Evolutionary conservation across 2,113 vertebrate species (phyloP).

Genomic region (Phylloscopus trochilus): DNA sequence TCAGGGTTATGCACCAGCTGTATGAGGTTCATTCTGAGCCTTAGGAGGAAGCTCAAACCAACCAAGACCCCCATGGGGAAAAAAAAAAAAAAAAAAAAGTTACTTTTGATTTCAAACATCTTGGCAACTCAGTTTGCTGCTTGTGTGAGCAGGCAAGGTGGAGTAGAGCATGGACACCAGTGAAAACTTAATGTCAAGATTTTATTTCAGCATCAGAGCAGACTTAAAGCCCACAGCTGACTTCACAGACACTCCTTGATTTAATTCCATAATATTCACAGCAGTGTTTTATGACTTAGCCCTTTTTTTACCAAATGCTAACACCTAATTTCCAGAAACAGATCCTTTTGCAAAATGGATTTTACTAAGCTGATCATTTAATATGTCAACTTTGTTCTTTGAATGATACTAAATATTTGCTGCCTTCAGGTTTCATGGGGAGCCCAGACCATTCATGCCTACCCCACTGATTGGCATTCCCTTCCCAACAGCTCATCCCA

Average conservation of each 20-base stretch:
- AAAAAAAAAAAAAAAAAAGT: background rate
- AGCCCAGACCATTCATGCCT: background rate
- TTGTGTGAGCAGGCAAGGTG: background rate
- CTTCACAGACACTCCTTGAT: background rate
- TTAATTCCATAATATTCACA: background rate
- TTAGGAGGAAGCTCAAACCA: background rate
- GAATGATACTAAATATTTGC: background rate
- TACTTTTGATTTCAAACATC: background rate
- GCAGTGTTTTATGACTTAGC: background rate
- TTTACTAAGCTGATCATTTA: background rate
- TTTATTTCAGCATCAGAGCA: background rate
- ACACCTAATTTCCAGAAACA: background rate
- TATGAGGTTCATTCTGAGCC: background rate
- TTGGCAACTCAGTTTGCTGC: background rate
- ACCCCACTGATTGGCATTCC: background rate
- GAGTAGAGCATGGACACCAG: fast-evolving
- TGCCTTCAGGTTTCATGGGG: background rate
- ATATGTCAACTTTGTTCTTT: background rate
- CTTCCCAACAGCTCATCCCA: background rate
- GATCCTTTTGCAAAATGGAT: background rate
- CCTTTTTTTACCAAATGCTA: background rate
- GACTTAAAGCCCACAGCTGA: background rate
- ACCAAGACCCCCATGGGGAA: background rate
- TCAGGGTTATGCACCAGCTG: fast-evolving
- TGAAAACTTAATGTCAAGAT: background rate